phyloP scores from a whole-genome alignment of 2,888 invertebrate species.

The Pyralis farinalis region DNA sequence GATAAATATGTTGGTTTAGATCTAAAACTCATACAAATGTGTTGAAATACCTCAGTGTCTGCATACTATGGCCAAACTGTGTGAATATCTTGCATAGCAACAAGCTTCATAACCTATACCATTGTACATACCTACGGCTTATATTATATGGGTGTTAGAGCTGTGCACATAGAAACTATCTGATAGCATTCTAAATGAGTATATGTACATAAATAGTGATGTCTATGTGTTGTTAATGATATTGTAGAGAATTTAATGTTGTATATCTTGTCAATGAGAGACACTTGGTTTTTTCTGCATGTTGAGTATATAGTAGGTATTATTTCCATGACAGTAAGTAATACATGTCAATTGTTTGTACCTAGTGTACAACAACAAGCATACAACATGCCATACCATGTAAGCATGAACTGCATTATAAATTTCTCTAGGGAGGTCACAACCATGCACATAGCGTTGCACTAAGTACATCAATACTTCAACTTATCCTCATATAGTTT shows the following conservation, averaged over 20 bases:
- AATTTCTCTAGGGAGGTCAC: too few species aligned
- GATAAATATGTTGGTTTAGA: slow-evolving; percentile 13
- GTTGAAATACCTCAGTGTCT: slow-evolving; percentile 1
- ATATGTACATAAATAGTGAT: slow-evolving; percentile 36
- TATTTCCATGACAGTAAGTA: too few species aligned
- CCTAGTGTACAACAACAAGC: too few species aligned
- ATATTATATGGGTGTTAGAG: slow-evolving; percentile 30
- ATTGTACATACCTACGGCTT: slow-evolving; percentile 45
- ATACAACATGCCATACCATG: too few species aligned
- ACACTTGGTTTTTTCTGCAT: too few species aligned
- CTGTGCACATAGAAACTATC: slow-evolving; percentile 49
- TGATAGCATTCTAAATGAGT: slow-evolving; percentile 46
- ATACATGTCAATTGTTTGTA: too few species aligned
- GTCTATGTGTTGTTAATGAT: slow-evolving; percentile 30
- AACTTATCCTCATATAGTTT: too few species aligned
- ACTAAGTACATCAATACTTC: too few species aligned
- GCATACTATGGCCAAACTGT: slow-evolving; percentile 16
- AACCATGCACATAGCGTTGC: too few species aligned
- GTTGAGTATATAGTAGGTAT: too few species aligned
- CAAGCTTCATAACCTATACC: slow-evolving; percentile 66
- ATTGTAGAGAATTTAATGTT: slow-evolving; percentile 5
- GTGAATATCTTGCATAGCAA: slow-evolving; percentile 66
- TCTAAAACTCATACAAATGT: slow-evolving; percentile 5
- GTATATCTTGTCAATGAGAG: too few species aligned
- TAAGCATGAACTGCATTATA: too few species aligned